Evolutionary conservation across 2,113 vertebrate genomes (phyloP).

Genomic region (Alethe diademata): DNA sequence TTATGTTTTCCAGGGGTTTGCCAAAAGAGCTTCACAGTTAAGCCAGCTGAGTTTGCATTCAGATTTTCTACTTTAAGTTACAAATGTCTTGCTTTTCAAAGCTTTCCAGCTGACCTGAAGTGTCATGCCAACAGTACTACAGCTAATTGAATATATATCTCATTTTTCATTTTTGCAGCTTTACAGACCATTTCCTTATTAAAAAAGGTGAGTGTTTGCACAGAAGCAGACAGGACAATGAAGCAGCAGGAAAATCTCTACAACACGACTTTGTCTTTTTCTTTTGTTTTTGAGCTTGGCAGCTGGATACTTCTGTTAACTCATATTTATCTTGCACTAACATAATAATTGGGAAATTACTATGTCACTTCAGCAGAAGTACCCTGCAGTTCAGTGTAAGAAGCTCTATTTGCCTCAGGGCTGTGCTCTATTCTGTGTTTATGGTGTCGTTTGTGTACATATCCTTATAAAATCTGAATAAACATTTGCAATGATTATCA

Average conservation of each 20-base stretch:
- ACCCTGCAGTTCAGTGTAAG: background rate
- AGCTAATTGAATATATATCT: slow-evolving; percentile 44
- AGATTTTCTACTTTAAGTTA: slow-evolving; percentile 51
- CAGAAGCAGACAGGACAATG: background rate
- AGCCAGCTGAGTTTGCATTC: slow-evolving; percentile 43
- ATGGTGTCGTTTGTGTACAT: background rate
- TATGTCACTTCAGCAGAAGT: background rate
- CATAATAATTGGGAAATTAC: background rate
- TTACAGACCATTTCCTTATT: background rate
- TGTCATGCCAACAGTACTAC: slow-evolving; percentile 1
- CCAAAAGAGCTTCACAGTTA: slow-evolving; percentile 41
- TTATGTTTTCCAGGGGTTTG: slow-evolving; percentile 45
- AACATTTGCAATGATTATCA: background rate
- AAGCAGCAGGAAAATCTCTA: background rate
- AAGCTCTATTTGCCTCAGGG: background rate
- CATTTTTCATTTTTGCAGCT: background rate
- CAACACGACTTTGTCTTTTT: background rate
- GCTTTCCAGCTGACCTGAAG: slow-evolving; percentile 52
- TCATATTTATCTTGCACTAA: background rate
- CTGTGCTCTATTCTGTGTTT: background rate
- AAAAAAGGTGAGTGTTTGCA: slow-evolving; percentile 42
- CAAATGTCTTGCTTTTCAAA: slow-evolving; percentile 34
- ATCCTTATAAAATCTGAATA: background rate
- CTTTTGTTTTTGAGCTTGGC: background rate
- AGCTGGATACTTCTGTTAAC: background rate